A percentile compares a stretch with the other conserved stretches of the same genome.
phyloP scores from a whole-genome alignment of 2,797 vertebrate species.

The Nyctibius grandis region DNA sequence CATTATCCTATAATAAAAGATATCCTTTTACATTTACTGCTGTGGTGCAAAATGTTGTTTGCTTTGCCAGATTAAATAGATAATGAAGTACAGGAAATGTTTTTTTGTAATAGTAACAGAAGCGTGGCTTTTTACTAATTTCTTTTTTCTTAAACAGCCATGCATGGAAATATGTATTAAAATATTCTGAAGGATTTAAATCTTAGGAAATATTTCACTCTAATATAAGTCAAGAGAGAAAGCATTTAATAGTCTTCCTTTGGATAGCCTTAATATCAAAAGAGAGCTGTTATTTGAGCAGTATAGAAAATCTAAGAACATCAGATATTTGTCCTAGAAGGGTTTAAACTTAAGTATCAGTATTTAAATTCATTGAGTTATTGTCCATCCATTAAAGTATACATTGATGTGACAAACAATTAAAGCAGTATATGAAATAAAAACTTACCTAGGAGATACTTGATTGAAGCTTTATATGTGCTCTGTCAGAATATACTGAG shows the following conservation, averaged over 20 bases:
- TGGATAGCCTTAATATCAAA: not conserved
- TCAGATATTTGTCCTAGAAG: slow-evolving; percentile 16
- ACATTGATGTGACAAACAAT: slow-evolving; percentile 9
- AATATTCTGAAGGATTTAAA: not conserved
- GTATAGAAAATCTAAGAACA: slow-evolving; percentile 20
- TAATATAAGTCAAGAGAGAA: not conserved
- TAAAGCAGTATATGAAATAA: slow-evolving; percentile 55
- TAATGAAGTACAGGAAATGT: slow-evolving; percentile 27
- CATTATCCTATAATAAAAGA: slow-evolving; percentile 38
- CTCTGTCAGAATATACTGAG: slow-evolving; percentile 61
- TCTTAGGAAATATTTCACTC: slow-evolving; percentile 7
- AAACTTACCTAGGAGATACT: slow-evolving; percentile 74
- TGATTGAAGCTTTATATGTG: slow-evolving; percentile 68
- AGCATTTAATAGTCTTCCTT: not conserved
- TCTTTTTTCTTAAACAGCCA: not conserved
- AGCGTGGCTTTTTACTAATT: not conserved
- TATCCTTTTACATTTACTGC: not conserved
- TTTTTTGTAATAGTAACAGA: slow-evolving; percentile 6
- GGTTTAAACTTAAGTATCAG: slow-evolving; percentile 37
- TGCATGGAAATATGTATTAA: not conserved
- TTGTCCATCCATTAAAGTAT: not conserved
- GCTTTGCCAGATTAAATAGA: slow-evolving; percentile 13
- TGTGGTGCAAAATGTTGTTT: slow-evolving; percentile 24
- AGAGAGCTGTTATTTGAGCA: slow-evolving; percentile 26
- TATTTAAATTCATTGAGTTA: slow-evolving; percentile 9